Evolutionary conservation across 2,888 invertebrate species (phyloP).

Genomic region (Digitonthophagus gazella): DNA sequence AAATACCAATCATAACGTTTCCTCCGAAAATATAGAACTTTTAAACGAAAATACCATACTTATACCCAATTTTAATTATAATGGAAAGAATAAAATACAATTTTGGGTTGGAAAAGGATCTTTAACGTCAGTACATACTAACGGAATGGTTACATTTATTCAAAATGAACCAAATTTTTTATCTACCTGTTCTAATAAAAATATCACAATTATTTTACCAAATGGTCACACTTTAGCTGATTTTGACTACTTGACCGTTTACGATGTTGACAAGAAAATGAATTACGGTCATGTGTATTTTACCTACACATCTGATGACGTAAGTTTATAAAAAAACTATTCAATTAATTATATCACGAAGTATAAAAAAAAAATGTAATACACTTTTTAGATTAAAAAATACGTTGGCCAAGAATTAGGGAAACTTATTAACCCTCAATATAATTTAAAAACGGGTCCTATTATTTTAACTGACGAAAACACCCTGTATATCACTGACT

Average conservation of each 20-base stretch:
- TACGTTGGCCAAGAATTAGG: slow-evolving; percentile 6
- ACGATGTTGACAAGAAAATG: slow-evolving; percentile 31
- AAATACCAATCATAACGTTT: slow-evolving; percentile 27
- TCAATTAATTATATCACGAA: too few species aligned
- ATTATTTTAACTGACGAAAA: background rate
- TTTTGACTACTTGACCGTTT: slow-evolving; percentile 38
- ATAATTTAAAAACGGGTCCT: slow-evolving; percentile 1
- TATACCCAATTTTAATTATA: slow-evolving; percentile 37
- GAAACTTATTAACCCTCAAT: background rate
- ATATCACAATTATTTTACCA: slow-evolving; percentile 37
- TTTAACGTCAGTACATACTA: slow-evolving; percentile 27
- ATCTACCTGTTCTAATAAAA: slow-evolving; percentile 31
- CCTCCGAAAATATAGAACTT: slow-evolving; percentile 37
- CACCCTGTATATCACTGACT: background rate
- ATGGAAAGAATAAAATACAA: slow-evolving; percentile 30
- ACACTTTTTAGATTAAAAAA: slow-evolving; percentile 8
- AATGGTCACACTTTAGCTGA: slow-evolving; percentile 30
- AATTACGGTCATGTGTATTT: slow-evolving; percentile 32
- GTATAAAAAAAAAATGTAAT: too few species aligned
- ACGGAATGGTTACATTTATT: slow-evolving; percentile 28
- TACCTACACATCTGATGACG: slow-evolving; percentile 12
- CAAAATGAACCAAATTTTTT: slow-evolving; percentile 33
- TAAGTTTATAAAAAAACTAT: slow-evolving; percentile 4
- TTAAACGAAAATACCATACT: slow-evolving; percentile 37
- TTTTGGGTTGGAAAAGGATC: slow-evolving; percentile 38